Base-by-base conservation (phyloP, 1,140 invertebrate genomes). In the Daktulosphaira vitifoliae region DNA sequence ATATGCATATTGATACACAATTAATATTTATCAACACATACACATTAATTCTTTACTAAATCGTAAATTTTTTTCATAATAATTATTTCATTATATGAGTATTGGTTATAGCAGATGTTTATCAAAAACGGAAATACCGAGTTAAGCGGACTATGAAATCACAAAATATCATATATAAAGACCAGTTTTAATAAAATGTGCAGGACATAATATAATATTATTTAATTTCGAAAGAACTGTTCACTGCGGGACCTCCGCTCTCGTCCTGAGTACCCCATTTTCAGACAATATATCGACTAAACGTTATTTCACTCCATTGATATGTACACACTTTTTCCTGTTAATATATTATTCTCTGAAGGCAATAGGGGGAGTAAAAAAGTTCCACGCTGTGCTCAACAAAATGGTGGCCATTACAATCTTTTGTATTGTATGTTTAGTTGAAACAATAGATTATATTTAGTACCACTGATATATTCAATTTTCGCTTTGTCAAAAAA, bases 141-240 rank as follows among this genome's bases (percentile, higher is more conserved):
- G 44, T 62, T 62, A 62, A 62, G 18, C 56, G 38, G 56, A 62
- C 56, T 62, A 62, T 62, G 56, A 62, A 62, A 62, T 62, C 56
- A 62, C 56, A 48, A 62, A 62, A 62, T 62, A 48, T 46, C 56
- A 62, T 62, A 62, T n/a, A n/a, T n/a, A 62, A 62, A 62, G 56
- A 9, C 56, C 23, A 62, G 56, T 62, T 62, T 62, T 48, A 62
- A 62, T 62, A 38, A 39, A 62, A 62, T 48, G 56, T 48, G 56
- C 39, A 39, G 56, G 56, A 62, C 42, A 62, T 62, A 39, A 62
- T 52, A 44, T 44, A 7, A n/a, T 44, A 44, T 15, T 7, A 7
- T 7, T 29, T 62, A 44, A 39, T 62, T 62, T 62, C 56, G 56
- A 62, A 62, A 62, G 39, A 46, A 48, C 42, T 48, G n/a, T 16